A percentile compares a stretch with the other conserved stretches of the same genome.
phyloP scores from a whole-genome alignment of 1,140 invertebrate genomes.

The Brachionus rubens region DNA sequence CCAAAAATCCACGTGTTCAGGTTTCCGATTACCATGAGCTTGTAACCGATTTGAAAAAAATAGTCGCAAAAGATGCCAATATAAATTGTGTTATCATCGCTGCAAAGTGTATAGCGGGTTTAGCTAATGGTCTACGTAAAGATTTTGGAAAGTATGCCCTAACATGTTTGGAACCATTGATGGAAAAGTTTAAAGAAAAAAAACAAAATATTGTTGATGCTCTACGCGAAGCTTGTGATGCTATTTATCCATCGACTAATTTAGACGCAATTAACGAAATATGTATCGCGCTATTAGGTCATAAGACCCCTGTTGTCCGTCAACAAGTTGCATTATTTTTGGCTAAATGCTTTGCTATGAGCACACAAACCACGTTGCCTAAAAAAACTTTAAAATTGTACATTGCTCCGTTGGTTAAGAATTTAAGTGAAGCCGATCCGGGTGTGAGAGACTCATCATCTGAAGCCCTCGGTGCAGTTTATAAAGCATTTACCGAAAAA shows the following conservation, averaged over 20 bases:
- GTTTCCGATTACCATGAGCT: slow-evolving; percentile 87
- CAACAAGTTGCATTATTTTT: slow-evolving; percentile 85
- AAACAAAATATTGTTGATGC: slow-evolving; percentile 82
- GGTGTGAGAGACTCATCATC: slow-evolving; percentile 63
- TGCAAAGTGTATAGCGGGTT: slow-evolving; percentile 74
- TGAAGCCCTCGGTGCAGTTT: slow-evolving; percentile 60
- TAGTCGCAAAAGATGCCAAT: slow-evolving; percentile 85
- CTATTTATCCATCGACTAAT: slow-evolving; percentile 75
- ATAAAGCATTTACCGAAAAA: slow-evolving; percentile 85
- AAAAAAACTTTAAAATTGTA: slow-evolving; percentile 88
- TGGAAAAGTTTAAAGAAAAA: slow-evolving; percentile 98
- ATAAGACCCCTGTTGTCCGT: slow-evolving; percentile 92
- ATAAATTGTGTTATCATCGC: slow-evolving; percentile 85
- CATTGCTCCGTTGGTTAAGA: slow-evolving; percentile 70
- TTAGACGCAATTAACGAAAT: slow-evolving; percentile 85
- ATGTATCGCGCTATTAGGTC: slow-evolving; percentile 74
- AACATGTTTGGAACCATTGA: slow-evolving; percentile 71
- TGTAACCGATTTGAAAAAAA: slow-evolving; percentile 79
- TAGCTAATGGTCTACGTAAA: slow-evolving; percentile 82
- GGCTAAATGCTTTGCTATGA: slow-evolving; percentile 74
- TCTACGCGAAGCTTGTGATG: slow-evolving; percentile 85
- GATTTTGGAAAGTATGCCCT: slow-evolving; percentile 78
- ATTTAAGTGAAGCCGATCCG: slow-evolving; percentile 42
- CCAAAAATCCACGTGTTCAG: slow-evolving; percentile 73
- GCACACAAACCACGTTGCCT: slow-evolving; percentile 74